A percentile compares a stretch with the other conserved stretches of the same genome.
Conservation (phyloP, 2,113 vertebrate genomes). For the Notiomystis cincta region DNA sequence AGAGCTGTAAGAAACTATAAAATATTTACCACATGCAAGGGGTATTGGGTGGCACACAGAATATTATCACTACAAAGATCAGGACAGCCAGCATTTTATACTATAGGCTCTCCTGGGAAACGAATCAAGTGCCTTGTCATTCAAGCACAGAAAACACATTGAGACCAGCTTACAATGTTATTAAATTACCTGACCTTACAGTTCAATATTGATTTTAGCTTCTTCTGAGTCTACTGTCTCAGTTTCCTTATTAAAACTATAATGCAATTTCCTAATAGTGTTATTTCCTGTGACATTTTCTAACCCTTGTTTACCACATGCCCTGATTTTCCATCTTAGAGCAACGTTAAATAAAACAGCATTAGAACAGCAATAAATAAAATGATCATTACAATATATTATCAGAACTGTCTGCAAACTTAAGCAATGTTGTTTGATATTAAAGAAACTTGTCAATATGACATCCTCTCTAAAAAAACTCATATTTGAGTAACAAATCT, state of each 20-base stretch:
- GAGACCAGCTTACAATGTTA: neutral
- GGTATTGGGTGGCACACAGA: neutral
- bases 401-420: neutral
- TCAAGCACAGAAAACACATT: neutral
- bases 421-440: neutral
- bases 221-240: neutral
- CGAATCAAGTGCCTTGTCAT: neutral
- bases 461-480: neutral
- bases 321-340: neutral
- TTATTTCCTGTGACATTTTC: slow-evolving; percentile 21
- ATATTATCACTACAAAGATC: neutral
- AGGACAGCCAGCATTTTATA: neutral
- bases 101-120: neutral
- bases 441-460: neutral
- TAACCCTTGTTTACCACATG: neutral
- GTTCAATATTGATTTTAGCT: slow-evolving; percentile 36
- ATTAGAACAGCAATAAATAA: neutral
- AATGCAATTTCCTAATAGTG: neutral
- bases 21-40: neutral
- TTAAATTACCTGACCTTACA: neutral
- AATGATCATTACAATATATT: neutral
- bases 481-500: neutral
- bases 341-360: neutral
- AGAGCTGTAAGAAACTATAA: neutral
- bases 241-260: neutral